A percentile compares a stretch with the other conserved stretches of the same genome.
phyloP scores from a whole-genome alignment of 2,113 vertebrate species.

The Nycticryphes semicollaris region DNA sequence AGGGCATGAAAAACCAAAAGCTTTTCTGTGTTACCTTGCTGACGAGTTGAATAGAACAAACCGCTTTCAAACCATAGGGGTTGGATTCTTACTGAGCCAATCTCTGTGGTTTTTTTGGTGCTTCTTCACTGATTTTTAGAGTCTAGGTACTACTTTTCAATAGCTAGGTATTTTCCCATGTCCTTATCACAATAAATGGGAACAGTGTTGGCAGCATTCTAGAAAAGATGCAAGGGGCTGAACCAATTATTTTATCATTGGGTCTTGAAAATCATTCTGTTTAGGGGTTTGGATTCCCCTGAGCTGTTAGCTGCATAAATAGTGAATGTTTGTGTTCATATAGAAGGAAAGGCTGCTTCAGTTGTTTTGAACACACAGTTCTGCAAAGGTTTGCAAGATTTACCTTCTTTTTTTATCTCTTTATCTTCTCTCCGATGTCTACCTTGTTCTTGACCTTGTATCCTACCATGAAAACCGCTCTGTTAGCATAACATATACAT shows the following conservation, averaged over 20 bases:
- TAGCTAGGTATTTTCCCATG: neutral
- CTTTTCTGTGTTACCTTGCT: neutral
- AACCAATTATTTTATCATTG: neutral
- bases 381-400: neutral
- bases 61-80: neutral
- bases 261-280: neutral
- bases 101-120: neutral
- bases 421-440: neutral
- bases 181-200: neutral
- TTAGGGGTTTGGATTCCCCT: neutral
- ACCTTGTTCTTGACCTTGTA: neutral
- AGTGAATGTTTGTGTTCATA: neutral
- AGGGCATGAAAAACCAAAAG: neutral
- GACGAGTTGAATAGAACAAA: neutral
- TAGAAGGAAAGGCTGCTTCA: neutral
- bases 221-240: neutral
- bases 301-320: neutral
- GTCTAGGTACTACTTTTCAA: neutral
- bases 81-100: neutral
- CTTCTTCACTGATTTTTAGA: neutral
- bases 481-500: accelerated
- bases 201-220: neutral
- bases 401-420: neutral
- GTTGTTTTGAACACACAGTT: neutral
- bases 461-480: neutral